A percentile compares a stretch with the other conserved stretches of the same genome.
Evolutionary conservation across 2,888 invertebrate genomes (phyloP).

Genomic region (Sarcophaga rosellei): DNA sequence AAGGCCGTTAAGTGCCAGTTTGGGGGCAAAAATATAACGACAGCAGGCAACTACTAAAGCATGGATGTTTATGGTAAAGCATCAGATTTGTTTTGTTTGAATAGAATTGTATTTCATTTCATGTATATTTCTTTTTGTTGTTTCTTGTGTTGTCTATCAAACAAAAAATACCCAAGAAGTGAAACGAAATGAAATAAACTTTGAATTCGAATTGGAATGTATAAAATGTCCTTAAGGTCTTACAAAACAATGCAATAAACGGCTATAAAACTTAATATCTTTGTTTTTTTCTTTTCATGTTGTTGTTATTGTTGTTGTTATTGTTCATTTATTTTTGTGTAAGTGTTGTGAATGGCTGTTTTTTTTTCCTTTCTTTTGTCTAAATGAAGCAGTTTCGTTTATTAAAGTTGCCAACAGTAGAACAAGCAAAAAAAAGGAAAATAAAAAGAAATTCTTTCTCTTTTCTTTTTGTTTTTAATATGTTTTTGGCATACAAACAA

Average conservation of each 20-base stretch:
- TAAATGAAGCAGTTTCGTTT: slow-evolving; percentile 6
- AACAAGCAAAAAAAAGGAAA: neutral
- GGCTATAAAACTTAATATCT: slow-evolving; percentile 50
- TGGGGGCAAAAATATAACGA: slow-evolving; percentile 14
- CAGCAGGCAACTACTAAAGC: neutral
- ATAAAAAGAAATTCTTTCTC: neutral
- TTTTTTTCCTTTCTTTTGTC: neutral
- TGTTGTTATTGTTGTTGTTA: slow-evolving; percentile 1
- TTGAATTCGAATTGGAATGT: slow-evolving; percentile 14
- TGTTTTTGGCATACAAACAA: neutral
- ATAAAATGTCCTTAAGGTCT: slow-evolving; percentile 63
- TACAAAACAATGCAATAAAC: slow-evolving; percentile 63
- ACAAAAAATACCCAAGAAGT: slow-evolving; percentile 44
- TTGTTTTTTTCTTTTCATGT: slow-evolving; percentile 31
- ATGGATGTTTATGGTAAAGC: neutral
- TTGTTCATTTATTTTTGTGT: neutral
- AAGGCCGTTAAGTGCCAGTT: slow-evolving; percentile 65
- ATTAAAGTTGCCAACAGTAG: slow-evolving; percentile 31
- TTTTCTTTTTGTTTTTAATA: neutral
- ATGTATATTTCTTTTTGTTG: neutral
- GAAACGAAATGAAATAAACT: slow-evolving; percentile 16
- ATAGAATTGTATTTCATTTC: slow-evolving; percentile 41
- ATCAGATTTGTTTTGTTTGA: slow-evolving; percentile 35
- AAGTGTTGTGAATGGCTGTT: neutral
- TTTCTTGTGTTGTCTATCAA: slow-evolving; percentile 21